A percentile compares a stretch with the other conserved stretches of the same genome.
phyloP scores from a whole-genome alignment of 2,797 vertebrate genomes.

The Spizella passerina region DNA sequence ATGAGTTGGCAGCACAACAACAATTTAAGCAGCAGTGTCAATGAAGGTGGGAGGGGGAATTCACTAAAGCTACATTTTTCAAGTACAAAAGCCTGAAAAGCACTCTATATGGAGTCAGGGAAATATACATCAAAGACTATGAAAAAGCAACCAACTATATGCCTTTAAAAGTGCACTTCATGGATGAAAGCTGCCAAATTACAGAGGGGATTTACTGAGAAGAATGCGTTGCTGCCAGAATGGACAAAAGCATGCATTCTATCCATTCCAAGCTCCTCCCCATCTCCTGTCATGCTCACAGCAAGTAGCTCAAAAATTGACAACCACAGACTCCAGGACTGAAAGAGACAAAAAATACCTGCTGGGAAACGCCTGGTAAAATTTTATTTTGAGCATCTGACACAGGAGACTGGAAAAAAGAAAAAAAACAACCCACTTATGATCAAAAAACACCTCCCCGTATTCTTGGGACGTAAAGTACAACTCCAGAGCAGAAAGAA shows the following conservation, averaged over 20 bases:
- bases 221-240: slow-evolving; percentile 52
- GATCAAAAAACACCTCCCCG: neutral
- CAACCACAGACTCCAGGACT: neutral
- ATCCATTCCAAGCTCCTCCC: slow-evolving; percentile 61
- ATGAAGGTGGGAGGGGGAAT: neutral
- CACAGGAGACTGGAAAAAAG: neutral
- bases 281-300: slow-evolving; percentile 55
- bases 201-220: slow-evolving; percentile 57
- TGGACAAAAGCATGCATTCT: slow-evolving; percentile 59
- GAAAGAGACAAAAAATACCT: slow-evolving; percentile 19
- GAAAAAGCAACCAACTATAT: slow-evolving; percentile 13
- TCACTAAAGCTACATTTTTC: neutral
- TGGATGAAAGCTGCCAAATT: slow-evolving; percentile 47
- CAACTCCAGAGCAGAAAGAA: neutral
- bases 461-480: neutral
- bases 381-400: neutral
- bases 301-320: slow-evolving; percentile 27
- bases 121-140: neutral
- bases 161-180: slow-evolving; percentile 32
- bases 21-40: neutral
- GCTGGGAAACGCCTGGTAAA: neutral
- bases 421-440: neutral
- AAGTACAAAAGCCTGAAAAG: neutral
- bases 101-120: neutral
- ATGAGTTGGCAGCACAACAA: neutral